Evolutionary conservation across 2,113 vertebrate species (phyloP).

Genomic region (Tupaia chinensis): DNA sequence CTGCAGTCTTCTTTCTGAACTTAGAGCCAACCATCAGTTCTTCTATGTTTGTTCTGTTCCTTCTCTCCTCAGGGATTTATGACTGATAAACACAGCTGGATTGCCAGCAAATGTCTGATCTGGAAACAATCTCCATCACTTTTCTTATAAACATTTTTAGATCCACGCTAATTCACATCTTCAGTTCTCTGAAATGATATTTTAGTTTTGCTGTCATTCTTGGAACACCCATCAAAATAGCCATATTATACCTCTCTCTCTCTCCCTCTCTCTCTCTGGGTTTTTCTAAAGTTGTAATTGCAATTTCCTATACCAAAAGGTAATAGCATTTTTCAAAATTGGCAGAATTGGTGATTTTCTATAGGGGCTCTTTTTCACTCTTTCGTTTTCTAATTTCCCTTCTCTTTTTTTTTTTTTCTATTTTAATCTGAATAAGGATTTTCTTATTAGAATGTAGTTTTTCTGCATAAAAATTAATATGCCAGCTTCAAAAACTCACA

Average conservation of each 20-base stretch:
- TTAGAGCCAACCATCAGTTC: constrained; percentile 92
- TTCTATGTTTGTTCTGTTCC: constrained; percentile 93
- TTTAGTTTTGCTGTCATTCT: constrained; percentile 91
- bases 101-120: constrained; percentile 93
- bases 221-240: constrained; percentile 94
- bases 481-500: constrained; percentile 91
- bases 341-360: constrained; percentile 90
- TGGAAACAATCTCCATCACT: constrained; percentile 92
- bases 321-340: constrained; percentile 91
- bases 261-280: constrained; percentile 84
- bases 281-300: constrained; percentile 85
- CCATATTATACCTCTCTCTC: constrained; percentile 89
- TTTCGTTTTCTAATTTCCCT: constrained; percentile 86
- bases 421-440: constrained; percentile 75
- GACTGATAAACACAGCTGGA: constrained; percentile 92
- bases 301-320: constrained; percentile 90
- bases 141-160: constrained; percentile 94
- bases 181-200: constrained; percentile 90
- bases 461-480: constrained; percentile 92
- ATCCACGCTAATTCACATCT: constrained; percentile 91
- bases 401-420: constrained; percentile 58
- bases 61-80: constrained; percentile 91
- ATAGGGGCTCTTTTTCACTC: constrained; percentile 91
- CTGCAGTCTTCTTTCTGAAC: constrained; percentile 92
- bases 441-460: constrained; percentile 84